phyloP scores from a whole-genome alignment of 2,797 vertebrate species.

The Galaxias olidus region DNA sequence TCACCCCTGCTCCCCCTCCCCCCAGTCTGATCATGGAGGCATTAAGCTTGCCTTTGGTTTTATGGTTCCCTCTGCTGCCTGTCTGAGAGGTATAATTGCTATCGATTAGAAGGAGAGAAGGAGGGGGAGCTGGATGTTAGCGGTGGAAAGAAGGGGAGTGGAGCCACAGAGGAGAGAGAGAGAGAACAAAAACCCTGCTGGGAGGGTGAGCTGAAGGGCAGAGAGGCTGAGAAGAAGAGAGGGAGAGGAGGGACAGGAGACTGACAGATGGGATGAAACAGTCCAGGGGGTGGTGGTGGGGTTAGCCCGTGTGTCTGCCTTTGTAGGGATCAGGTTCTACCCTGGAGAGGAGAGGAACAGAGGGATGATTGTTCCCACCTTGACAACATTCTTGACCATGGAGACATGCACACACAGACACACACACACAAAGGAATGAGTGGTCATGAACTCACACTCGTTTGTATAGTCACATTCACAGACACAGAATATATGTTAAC shows the following conservation, averaged over 20 bases:
- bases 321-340: conserved; percentile 52
- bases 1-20: no score
- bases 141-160: neutral
- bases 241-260: neutral
- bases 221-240: neutral
- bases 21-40: no score
- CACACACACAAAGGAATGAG: neutral
- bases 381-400: neutral
- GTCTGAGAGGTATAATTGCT: no score
- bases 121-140: no score
- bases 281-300: no score
- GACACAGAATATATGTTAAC: neutral
- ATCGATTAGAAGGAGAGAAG: no score
- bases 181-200: neutral
- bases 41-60: no score
- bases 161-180: neutral
- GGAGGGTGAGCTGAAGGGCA: neutral
- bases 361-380: conserved; percentile 54
- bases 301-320: no score
- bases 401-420: neutral
- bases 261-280: no score
- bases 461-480: neutral
- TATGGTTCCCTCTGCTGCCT: no score
- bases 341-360: conserved; percentile 45
- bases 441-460: neutral